Conservation (phyloP, 1,140 invertebrate species). For the Scaptomyza pallida region DNA sequence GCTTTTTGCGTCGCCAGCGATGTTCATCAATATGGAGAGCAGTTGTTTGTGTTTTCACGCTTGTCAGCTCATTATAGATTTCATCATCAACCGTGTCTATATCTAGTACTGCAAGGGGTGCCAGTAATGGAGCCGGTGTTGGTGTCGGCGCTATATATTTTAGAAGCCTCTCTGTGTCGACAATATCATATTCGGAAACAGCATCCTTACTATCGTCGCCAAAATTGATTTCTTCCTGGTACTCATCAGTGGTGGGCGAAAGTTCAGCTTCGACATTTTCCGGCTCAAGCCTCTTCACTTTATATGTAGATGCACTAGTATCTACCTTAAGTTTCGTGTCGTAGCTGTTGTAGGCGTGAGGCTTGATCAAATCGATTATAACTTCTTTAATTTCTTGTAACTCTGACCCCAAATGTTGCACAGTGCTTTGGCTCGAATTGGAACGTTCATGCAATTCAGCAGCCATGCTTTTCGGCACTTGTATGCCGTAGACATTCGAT, state of each 20-base stretch:
- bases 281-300: conserved; percentile 3
- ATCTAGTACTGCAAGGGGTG: conserved; percentile 87
- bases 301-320: neutral
- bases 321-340: conserved; percentile 25
- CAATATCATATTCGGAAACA: conserved; percentile 60
- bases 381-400: conserved; percentile 59
- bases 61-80: conserved; percentile 48
- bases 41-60: neutral
- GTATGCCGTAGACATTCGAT: neutral
- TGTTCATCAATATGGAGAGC: conserved; percentile 56
- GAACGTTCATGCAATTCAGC: neutral
- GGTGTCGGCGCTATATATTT: conserved; percentile 74
- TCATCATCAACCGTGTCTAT: conserved; percentile 88
- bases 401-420: conserved; percentile 23
- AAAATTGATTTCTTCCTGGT: conserved; percentile 73
- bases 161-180: conserved; percentile 50
- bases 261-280: conserved; percentile 52
- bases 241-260: conserved; percentile 80
- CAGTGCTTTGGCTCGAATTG: conserved; percentile 12
- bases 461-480: neutral
- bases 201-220: conserved; percentile 57
- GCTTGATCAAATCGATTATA: conserved; percentile 72
- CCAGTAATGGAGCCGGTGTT: conserved; percentile 83
- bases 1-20: conserved; percentile 80
- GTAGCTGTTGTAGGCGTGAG: conserved; percentile 11